Evolutionary conservation across 2,888 invertebrate genomes (phyloP).

Genomic region (Drosophila testacea): DNA sequence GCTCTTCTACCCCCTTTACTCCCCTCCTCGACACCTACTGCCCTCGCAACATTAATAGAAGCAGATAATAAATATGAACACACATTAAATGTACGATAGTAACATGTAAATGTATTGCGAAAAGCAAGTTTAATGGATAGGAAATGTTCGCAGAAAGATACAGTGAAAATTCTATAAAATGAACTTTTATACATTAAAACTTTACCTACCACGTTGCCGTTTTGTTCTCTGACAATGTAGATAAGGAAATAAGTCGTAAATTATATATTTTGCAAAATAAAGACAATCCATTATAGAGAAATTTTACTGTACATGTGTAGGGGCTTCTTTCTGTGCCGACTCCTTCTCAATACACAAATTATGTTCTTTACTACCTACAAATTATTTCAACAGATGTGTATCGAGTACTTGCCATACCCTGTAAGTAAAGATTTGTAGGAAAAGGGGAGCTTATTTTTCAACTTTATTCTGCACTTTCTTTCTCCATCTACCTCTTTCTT

Average conservation of each 20-base stretch:
- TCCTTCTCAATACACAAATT: slow-evolving; percentile 31
- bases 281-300: not conserved
- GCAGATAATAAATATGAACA: slow-evolving; percentile 46
- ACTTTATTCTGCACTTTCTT: not conserved
- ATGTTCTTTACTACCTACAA: slow-evolving; percentile 26
- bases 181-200: too few relatives aligned
- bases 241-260: too few relatives aligned
- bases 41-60: slow-evolving; percentile 34
- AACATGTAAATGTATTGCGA: slow-evolving; percentile 45
- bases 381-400: slow-evolving; percentile 20
- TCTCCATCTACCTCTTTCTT: not conserved
- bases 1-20: slow-evolving; percentile 15
- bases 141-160: slow-evolving; percentile 32
- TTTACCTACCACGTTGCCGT: too few relatives aligned
- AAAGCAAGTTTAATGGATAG: slow-evolving; percentile 70
- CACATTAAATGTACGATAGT: slow-evolving; percentile 43
- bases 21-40: slow-evolving; percentile 10
- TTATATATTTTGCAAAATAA: not conserved
- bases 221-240: too few relatives aligned
- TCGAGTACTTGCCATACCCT: slow-evolving; percentile 18
- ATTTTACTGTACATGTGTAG: not conserved
- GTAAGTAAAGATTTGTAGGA: accelerated
- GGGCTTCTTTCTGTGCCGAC: not conserved
- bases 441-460: not conserved
- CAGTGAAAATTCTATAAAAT: not conserved